Conservation (phyloP, 2,888 invertebrate genomes). For the Agrochola lychnidis region DNA sequence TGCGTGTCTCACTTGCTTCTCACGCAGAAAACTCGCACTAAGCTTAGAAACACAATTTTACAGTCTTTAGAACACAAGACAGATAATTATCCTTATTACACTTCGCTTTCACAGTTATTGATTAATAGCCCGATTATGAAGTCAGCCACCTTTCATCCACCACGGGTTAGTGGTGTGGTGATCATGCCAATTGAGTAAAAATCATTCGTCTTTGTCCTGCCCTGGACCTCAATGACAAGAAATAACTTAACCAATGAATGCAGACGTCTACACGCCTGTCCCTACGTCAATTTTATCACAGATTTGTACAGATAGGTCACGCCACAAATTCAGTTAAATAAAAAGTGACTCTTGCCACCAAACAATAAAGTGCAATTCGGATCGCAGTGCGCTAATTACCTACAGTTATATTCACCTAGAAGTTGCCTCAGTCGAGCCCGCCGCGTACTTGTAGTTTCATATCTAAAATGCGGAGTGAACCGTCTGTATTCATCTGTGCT, state of each 20-base stretch:
- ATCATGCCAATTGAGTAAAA: not conserved
- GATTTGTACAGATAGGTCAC: too few relatives aligned
- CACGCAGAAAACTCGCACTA: not conserved
- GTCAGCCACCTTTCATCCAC: not conserved
- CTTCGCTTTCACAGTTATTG: not conserved
- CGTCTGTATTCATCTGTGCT: too few relatives aligned
- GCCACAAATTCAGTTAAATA: too few relatives aligned
- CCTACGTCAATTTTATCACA: too few relatives aligned
- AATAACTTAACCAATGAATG: not conserved
- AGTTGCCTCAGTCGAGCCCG: too few relatives aligned
- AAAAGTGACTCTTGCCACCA: too few relatives aligned
- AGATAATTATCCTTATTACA: not conserved
- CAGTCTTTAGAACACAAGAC: not conserved
- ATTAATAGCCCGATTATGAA: not conserved
- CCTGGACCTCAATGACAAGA: not conserved
- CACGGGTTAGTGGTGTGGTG: not conserved
- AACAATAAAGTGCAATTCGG: too few relatives aligned
- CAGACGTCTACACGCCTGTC: not conserved
- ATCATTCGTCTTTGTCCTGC: not conserved
- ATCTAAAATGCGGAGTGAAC: too few relatives aligned
- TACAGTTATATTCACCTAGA: too few relatives aligned
- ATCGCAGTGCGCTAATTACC: too few relatives aligned
- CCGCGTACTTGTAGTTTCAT: too few relatives aligned
- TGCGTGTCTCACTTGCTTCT: not conserved
- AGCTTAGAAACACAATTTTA: not conserved